Base-by-base conservation (phyloP, 2,113 vertebrate species). In the Mus pahari region DNA sequence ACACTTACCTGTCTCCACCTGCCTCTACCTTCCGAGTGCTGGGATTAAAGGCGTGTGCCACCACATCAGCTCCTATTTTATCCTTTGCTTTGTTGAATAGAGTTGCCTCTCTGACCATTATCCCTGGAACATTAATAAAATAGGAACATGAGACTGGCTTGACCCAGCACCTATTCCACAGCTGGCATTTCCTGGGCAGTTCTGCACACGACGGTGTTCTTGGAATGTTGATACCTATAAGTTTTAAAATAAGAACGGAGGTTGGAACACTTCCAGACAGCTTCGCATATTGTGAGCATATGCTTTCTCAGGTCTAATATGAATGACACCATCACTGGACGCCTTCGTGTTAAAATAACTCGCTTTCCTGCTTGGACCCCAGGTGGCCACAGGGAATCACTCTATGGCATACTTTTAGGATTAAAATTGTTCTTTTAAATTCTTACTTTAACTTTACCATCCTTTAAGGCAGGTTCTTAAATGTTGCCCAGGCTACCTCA, bases 11-110 rank as follows among this genome's bases (percentile, higher is more conserved):
- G 0, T 1, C 33, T 22, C 26, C 28, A 17, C 28, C 83, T 66
- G 62, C 1, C 33, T 71, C 33, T 3, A 8, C 48, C 66, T 50
- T 48, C 8, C 22, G 1, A n/a, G 48, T 16, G 45, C 33, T 87
- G 36, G 66, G 48, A n/a, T 68, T 87, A 53, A 22, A n/a, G 64
- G 48, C 26, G 33, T 39, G 48, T 3, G 12, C 12, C 20, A 50
- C 45, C 45, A 31, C 14, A 20, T 11, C 66, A 17, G 45, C 36
- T 89, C 50, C 62, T 50, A 10, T 20, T 81, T 87, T 93, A 90
- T 96, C 20, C 33, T 95, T 93, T 94, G 50, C 93, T 87, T 88
- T 93, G 55, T 74, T 50, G 91, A 78, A 48, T 79, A 58, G 48
- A 74, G 39, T 94, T 68, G 60, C 24, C 91, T 82, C 7, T n/a